These are phyloP conservation scores for Koerneria pararmatus DNA, from an alignment of 2,888 invertebrate species.

Conservation along the genomic window DNA sequence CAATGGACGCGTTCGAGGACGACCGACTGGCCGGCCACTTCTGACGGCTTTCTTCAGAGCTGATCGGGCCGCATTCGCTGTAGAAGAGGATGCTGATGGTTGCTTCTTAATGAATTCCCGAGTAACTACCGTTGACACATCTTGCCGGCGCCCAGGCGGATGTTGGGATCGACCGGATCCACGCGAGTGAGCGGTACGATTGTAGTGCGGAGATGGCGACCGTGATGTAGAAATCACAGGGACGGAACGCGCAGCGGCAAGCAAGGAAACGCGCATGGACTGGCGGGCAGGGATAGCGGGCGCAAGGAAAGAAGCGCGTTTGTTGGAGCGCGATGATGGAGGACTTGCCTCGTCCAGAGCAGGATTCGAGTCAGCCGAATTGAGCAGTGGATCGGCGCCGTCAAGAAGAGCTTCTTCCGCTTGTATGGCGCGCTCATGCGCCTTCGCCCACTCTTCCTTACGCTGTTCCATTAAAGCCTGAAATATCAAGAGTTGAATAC, in stretches of 20 bases:
- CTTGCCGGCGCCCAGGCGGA: too few species aligned
- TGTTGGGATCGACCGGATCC: too few species aligned
- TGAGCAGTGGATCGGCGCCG: not conserved
- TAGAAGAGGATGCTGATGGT: too few species aligned
- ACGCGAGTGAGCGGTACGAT: not conserved
- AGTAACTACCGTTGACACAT: too few species aligned
- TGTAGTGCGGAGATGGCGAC: not conserved
- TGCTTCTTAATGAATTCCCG: too few species aligned
- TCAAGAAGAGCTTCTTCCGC: conserved; percentile 31
- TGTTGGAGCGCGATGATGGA: conserved; percentile 16
- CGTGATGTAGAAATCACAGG: not conserved
- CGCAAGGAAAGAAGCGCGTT: not conserved
- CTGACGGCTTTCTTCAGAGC: too few species aligned
- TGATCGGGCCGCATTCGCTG: too few species aligned
- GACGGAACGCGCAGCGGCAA: not conserved
- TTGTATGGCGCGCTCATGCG: conserved; percentile 36
- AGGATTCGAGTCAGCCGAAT: not conserved
- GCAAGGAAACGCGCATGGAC: not conserved
- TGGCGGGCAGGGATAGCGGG: not conserved
- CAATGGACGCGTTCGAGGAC: too few species aligned
- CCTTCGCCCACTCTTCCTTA: conserved; percentile 42
- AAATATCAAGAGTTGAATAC: conserved; percentile 1
- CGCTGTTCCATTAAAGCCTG: conserved; percentile 44
- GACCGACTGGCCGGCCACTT: too few species aligned
- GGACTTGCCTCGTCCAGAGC: conserved; percentile 40